Base-by-base conservation (phyloP, 1,140 invertebrate species). In the Thaumatotibia leucotreta region DNA sequence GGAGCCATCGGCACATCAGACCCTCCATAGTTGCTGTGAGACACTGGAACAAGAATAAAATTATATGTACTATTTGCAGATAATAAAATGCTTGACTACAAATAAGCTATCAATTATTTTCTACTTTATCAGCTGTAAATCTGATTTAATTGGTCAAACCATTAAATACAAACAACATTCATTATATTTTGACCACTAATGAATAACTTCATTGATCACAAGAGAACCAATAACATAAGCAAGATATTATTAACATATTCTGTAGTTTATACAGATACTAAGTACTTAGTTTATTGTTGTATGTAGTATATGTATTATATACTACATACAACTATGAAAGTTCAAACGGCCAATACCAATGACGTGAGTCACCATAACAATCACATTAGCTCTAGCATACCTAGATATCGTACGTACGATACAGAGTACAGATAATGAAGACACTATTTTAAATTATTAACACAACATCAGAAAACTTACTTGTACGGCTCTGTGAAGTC, bases 1-100 rank as follows among this genome's bases (percentile, higher is more conserved):
- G 95, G 95, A 35, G 94, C 94, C 94, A 97, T 95, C 24, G 96
- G 95, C 79, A 97, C 92, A 80, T 97, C 95, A 54, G 94, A 92
- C 65, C 94, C 94, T 83, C 96, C 95, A 86, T 97, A 97, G 82
- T 96, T 96, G 76, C 95, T 95, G 84, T 97, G 95, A 64, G 96
- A 95, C 94, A 97, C 96, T 96, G 80, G 86, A 92, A 65, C 65
- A 62, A 49, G 63, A 24, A 14, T 29, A n/a, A 45, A 50, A 66
- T 62, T 35, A 32, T 23, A 22, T 4, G 22, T 39, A 63, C 23
- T n/a, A 27, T 31, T 5, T 4, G n/a, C 1, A 14, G 11, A 14
- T 5, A 39, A 39, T 39, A n/a, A n/a, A n/a, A n/a, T n/a, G n/a
- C n/a, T n/a, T n/a, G n/a, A n/a, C n/a, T n/a, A n/a, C n/a, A n/a